Conservation (phyloP, 2,797 vertebrate genomes). For the Hydrocynus forskahlii region DNA sequence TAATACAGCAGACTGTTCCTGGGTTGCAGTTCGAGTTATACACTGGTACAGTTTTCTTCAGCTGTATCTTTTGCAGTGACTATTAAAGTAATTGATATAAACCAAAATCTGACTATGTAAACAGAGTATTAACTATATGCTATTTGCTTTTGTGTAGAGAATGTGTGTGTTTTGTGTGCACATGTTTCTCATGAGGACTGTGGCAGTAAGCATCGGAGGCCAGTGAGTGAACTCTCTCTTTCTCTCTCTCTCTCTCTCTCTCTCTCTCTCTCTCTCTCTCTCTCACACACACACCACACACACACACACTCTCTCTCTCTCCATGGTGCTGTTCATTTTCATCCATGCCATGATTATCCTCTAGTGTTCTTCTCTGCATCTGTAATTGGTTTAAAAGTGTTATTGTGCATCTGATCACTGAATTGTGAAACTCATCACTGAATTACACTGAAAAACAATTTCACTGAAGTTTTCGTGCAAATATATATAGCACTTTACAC, state of each 20-base stretch:
- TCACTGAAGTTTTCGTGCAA: no score
- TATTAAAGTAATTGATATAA: background rate
- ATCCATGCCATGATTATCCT: no score
- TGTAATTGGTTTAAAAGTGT: no score
- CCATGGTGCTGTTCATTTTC: no score
- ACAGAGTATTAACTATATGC: background rate
- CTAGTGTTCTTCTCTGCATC: no score
- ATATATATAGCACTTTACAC: no score
- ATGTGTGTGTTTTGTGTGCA: constrained; percentile 21
- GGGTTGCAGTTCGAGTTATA: background rate
- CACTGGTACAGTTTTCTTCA: background rate
- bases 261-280: background rate
- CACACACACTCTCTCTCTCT: no score
- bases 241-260: constrained; percentile 32
- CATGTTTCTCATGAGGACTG: constrained; percentile 18
- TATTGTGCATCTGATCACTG: no score
- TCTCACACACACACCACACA: no score
- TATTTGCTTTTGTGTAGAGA: constrained; percentile 7
- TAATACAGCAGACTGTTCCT: background rate
- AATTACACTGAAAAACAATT: no score
- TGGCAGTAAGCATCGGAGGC: background rate
- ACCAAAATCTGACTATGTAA: background rate
- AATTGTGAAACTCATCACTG: no score
- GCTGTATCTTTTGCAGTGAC: background rate
- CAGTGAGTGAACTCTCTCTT: background rate